Base-by-base conservation (phyloP, 2,113 vertebrate species). In the Pungitius pungitius region DNA sequence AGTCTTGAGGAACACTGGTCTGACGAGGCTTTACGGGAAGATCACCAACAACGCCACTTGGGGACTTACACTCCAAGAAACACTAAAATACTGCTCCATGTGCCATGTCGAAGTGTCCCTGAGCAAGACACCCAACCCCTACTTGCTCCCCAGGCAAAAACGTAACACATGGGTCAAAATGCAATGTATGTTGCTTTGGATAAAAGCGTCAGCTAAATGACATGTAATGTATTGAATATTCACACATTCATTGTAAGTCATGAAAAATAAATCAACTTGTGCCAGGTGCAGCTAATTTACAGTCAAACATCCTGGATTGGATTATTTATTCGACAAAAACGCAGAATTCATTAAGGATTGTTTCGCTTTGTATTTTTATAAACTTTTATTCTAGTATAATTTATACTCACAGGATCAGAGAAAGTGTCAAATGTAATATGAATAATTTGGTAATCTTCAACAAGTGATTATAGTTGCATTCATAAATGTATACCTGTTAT, bases 1-100 rank as follows among this genome's bases (percentile, higher is more conserved):
- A 72, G 40, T 82, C 65, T 75, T 70, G 26, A 70, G 78, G 17
- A 87, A 78, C 20, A 1, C 15, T 57, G 66, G 58, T 60, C 30
- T 30, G 2, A 3, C 2, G 30, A 5, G 30, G 30, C 30, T 30
- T 30, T 30, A 30, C 2, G 30, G 30, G 30, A 30, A 30, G 30
- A 30, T 30, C 30, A 2, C 30, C 30, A 30, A 30, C 30, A 30
- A 30, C 2, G 30, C 2, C 30, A 30, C 30, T 30, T 30, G 30
- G 30, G 30, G 30, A 30, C 30, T 30, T 30, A 30, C 30, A 30
- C 30, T 5, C 30, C 30, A 30, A 30, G 30, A 30, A 30, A n/a
- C n/a, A n/a, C n/a, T n/a, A n/a, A n/a, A n/a, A n/a, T n/a, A n/a
- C n/a, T n/a, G n/a, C n/a, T n/a, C n/a, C n/a, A n/a, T n/a, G n/a